A percentile compares a stretch with the other conserved stretches of the same genome.
Evolutionary conservation across 2,888 invertebrate genomes (phyloP).

Genomic region (Oeneis ivallda): DNA sequence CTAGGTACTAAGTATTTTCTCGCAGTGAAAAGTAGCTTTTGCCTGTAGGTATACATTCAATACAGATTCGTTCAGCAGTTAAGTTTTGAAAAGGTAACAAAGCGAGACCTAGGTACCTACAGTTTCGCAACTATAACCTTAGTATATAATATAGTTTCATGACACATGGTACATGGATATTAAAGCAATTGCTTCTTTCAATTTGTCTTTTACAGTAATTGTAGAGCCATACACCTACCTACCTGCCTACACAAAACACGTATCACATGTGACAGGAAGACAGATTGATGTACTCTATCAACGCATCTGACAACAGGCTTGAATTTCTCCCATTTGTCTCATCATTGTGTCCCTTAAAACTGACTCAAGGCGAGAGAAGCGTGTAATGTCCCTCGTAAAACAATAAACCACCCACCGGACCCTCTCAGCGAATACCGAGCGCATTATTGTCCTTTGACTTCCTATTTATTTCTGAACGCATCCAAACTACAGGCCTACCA

Average conservation of each 20-base stretch:
- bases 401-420: constrained; percentile 71
- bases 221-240: not conserved
- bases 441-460: constrained; percentile 44
- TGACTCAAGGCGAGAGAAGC: constrained; percentile 55
- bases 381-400: constrained; percentile 67
- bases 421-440: constrained; percentile 39
- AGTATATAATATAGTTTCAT: too few species aligned
- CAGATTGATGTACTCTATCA: constrained; percentile 66
- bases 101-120: too few species aligned
- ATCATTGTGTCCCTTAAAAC: constrained; percentile 60
- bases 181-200: too few species aligned
- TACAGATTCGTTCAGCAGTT: too few species aligned
- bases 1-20: too few species aligned
- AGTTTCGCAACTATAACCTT: too few species aligned
- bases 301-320: constrained; percentile 59
- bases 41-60: too few species aligned
- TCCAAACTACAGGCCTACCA: constrained; percentile 39
- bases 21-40: too few species aligned
- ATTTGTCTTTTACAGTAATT: not conserved
- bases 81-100: too few species aligned
- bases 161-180: too few species aligned
- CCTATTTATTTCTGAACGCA: constrained; percentile 41
- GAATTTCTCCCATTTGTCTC: constrained; percentile 64
- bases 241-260: constrained; percentile 24
- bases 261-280: constrained; percentile 65